Conservation (phyloP, 2,888 invertebrate species). For the Cryptus viduatorius region DNA sequence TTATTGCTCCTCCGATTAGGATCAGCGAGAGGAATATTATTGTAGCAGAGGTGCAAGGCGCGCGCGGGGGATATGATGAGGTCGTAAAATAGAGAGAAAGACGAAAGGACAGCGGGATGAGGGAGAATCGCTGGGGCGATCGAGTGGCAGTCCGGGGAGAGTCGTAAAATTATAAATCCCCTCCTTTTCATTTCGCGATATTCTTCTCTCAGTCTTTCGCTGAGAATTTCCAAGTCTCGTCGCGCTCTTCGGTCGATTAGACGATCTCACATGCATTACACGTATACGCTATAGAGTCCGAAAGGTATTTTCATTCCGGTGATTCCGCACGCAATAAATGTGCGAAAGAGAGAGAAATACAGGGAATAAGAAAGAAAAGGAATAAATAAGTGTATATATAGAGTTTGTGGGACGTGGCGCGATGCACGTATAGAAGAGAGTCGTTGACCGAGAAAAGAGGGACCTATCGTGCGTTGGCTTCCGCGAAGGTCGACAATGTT, state of each 20-base stretch:
- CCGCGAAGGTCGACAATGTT: slow-evolving; percentile 69
- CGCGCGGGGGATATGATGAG: slow-evolving; percentile 68
- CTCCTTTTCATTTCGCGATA: slow-evolving; percentile 22
- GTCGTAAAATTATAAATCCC: slow-evolving; percentile 81
- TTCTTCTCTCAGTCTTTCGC: slow-evolving; percentile 6
- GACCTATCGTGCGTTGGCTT: slow-evolving; percentile 64
- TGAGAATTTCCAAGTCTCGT: slow-evolving; percentile 68
- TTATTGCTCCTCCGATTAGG: slow-evolving; percentile 81
- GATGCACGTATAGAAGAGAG: slow-evolving; percentile 58
- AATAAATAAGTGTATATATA: slow-evolving; percentile 14
- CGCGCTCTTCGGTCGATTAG: slow-evolving; percentile 75
- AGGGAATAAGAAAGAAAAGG: slow-evolving; percentile 26
- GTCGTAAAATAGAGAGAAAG: slow-evolving; percentile 75
- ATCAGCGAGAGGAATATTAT: slow-evolving; percentile 76
- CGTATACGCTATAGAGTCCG: slow-evolving; percentile 62
- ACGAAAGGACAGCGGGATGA: slow-evolving; percentile 55
- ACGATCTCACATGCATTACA: slow-evolving; percentile 80
- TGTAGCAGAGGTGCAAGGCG: slow-evolving; percentile 51
- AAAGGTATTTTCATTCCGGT: slow-evolving; percentile 70
- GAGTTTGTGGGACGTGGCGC: slow-evolving; percentile 50
- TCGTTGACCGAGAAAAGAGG: slow-evolving; percentile 70
- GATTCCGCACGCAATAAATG: slow-evolving; percentile 74
- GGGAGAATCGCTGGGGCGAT: slow-evolving; percentile 52
- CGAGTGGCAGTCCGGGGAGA: slow-evolving; percentile 59
- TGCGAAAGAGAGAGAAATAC: slow-evolving; percentile 29